Evolutionary conservation across 2,113 vertebrate species (phyloP), one percentile per base, ranked within the genome.

Genomic region (Excalfactoria chinensis): DNA sequence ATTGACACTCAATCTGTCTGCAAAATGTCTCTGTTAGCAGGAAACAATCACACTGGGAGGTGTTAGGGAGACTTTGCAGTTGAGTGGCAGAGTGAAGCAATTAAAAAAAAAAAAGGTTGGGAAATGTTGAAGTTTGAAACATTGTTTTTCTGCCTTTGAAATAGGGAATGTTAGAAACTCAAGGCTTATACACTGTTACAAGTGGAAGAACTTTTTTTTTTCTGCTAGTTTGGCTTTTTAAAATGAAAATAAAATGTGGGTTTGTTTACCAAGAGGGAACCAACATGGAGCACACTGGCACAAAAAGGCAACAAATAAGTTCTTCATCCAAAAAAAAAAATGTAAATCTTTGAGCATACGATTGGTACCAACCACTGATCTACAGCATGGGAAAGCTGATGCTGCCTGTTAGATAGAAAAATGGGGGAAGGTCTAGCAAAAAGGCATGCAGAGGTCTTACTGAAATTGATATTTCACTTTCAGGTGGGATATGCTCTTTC

Each of bases 1-100:
- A 95, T 95, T 96, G 93, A 90, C 93, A 90, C 92, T 94, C 92
- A 93, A 94, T 92, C 95, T 95, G 93, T 94, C 93, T 91, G 46
- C 91, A 93, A 91, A 92, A 94, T 85, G 85, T 93, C 91, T 95
- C 86, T 83, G 71, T 92, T 96, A 92, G 72, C 89, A 83, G 68
- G 82, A 93, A 94, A 93, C 96, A 93, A 88, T 92, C 93, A 77
- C 11, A 1, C 84, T 89, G 60, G 59, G 87, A 95, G 87, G 95
- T 96, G 95, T 95, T 95, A 92, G 72, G 56, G 87, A 92, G 93
- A 66, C 17, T 94, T 90, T 77, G 51, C 78, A 70, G 46, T 70
- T 46, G 55, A 79, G 63, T 91, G 46, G 91, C 88, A 89, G 68
- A 85, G 69, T 53, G 56, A 87, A 85, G n/a, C 15, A 74, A 91